Percentiles rank a stretch among this genome's conserved stretches.
These are phyloP conservation scores for Nomada flava DNA, from an alignment of 2,888 invertebrate species.

Conservation along the genomic window DNA sequence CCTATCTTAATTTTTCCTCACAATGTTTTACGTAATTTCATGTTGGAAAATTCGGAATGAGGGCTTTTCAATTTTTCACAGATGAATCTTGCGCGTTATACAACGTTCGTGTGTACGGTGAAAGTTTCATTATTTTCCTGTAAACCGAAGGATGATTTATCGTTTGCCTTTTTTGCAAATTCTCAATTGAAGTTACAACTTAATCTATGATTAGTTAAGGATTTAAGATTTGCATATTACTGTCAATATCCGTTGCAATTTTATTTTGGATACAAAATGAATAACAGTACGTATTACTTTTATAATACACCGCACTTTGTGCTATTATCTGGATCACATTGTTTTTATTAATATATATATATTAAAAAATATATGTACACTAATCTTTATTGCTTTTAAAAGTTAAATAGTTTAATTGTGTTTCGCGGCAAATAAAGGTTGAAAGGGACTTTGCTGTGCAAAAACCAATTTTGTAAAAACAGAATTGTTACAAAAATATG, in stretches of 20 bases:
- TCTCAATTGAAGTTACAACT: neutral
- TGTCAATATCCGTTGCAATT: neutral
- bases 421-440: neutral
- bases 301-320: slow-evolving; percentile 7
- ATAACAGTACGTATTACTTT: neutral
- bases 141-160: neutral
- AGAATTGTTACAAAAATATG: slow-evolving; percentile 6
- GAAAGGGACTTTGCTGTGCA: neutral
- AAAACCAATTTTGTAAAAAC: slow-evolving; percentile 5
- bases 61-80: neutral
- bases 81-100: slow-evolving; percentile 47
- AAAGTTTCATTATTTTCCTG: neutral
- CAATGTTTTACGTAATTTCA: neutral
- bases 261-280: slow-evolving; percentile 4
- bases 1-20: slow-evolving; percentile 48
- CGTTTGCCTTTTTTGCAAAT: neutral
- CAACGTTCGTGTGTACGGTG: slow-evolving; percentile 14
- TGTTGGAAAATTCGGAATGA: neutral
- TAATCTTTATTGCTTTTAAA: slow-evolving; percentile 1
- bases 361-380: neutral
- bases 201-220: neutral
- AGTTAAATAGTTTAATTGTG: slow-evolving; percentile 2
- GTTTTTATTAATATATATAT: neutral
- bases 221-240: neutral
- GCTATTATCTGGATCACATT: neutral